Conservation (phyloP, 2,113 vertebrate species). For the Crotalus horridus region DNA sequence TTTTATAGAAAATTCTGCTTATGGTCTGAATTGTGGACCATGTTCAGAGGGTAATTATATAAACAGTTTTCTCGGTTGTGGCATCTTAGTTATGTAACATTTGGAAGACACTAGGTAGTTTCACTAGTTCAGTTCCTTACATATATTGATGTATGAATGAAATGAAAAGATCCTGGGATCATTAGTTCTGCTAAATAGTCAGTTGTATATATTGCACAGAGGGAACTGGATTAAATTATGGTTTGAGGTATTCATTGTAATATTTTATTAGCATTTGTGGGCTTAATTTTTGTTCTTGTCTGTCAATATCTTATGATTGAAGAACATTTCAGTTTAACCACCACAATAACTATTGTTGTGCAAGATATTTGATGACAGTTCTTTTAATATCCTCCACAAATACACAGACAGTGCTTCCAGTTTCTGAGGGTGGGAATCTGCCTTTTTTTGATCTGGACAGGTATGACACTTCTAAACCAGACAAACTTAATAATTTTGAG, state of each 20-base stretch:
- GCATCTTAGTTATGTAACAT: neutral
- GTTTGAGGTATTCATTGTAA: neutral
- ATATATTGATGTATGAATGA: neutral
- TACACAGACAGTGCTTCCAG: neutral
- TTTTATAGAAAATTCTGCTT: neutral
- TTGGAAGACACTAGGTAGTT: neutral
- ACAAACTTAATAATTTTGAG: neutral
- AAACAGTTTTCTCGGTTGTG: neutral
- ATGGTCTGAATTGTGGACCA: neutral
- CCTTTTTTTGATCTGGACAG: conserved; percentile 27
- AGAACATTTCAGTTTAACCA: neutral
- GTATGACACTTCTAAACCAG: conserved; percentile 31
- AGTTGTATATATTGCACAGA: neutral
- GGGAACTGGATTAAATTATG: neutral
- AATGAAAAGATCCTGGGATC: neutral
- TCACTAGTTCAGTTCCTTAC: neutral
- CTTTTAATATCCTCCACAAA: neutral
- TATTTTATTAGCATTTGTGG: neutral
- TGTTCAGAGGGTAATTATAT: neutral
- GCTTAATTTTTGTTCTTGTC: neutral
- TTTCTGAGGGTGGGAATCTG: conserved; percentile 16
- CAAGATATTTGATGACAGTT: neutral
- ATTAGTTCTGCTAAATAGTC: neutral
- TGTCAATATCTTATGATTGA: neutral
- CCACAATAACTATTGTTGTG: neutral